Base-by-base conservation (phyloP, 2,888 invertebrate species). In the Xanthia icteritia region DNA sequence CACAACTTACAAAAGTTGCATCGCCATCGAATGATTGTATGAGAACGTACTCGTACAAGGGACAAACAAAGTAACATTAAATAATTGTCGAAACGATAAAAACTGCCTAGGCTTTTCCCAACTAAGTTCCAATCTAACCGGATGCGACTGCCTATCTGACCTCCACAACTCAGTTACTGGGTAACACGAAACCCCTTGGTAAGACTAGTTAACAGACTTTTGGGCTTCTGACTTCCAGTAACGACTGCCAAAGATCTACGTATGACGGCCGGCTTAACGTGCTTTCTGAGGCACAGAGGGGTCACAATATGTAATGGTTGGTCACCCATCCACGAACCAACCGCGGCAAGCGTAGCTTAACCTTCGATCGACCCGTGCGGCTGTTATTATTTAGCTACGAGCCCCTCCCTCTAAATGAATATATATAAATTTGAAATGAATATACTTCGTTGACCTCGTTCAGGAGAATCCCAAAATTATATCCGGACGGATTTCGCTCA, bases 351-450 rank as follows among this genome's bases (percentile, higher is more conserved):
- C 20, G 20, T n/a, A 39, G n/a, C n/a, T 64, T 39, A 9, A 45
- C 5, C n/a, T 65, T 5, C 5, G n/a, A 27, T 45, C 13, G 6
- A 27, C 5, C 20, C 20, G 11, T 27, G 42, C 27, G 42, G 23
- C 36, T 54, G n/a, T 54, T 68, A n/a, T 51, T 67, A 51, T 36
- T 51, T 36, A 17, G 9, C 15, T 11, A 20, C 27, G 27, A 66
- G 27, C 27, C 1, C n/a, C n/a, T n/a, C 39, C n/a, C 31, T 64
- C 17, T 31, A 17, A 31, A 31, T 31, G 13, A 66, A 45, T 17
- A 31, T 42, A 66, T 63, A 64, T 42, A 17, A 63, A 76, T 76
- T 63, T 56, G 27, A 36, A 76, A 64, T 63, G 4, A 60, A 76
- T 54, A 36, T 74, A 45, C 42, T 27, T 36, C 36, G 64, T 56